phyloP scores from a whole-genome alignment of 1,140 invertebrate species.

The Cryptotermes secundus region DNA sequence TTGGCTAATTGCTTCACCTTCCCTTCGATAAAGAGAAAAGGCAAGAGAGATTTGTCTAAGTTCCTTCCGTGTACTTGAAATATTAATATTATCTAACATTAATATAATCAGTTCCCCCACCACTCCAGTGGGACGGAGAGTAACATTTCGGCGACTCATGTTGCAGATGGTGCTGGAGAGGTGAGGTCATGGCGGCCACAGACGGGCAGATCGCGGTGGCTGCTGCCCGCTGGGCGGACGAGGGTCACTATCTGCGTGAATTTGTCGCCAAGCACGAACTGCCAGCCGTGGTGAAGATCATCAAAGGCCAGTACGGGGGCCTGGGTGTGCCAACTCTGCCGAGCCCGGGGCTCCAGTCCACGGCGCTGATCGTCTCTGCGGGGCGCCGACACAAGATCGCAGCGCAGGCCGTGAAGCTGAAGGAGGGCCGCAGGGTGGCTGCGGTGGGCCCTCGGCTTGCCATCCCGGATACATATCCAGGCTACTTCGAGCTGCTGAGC shows the following conservation, averaged over 20 bases:
- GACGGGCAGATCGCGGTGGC: constrained; percentile 82
- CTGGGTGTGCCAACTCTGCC: constrained; percentile 83
- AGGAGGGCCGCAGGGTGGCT: constrained; percentile 75
- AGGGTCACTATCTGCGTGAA: constrained; percentile 74
- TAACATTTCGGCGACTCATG: not conserved
- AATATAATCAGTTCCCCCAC: too few relatives aligned
- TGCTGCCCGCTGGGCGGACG: constrained; percentile 80
- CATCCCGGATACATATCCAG: constrained; percentile 86
- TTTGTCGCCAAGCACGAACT: constrained; percentile 76
- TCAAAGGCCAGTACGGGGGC: constrained; percentile 88
- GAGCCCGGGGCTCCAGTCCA: constrained; percentile 78
- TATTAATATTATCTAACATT: too few relatives aligned
- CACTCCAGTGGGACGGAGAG: too few relatives aligned
- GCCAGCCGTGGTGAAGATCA: constrained; percentile 84
- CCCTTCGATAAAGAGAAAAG: too few relatives aligned
- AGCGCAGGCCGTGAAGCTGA: constrained; percentile 84
- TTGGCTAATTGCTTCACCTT: too few relatives aligned
- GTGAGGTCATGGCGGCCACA: constrained; percentile 69
- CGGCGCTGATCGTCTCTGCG: constrained; percentile 78
- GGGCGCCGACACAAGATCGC: constrained; percentile 74
- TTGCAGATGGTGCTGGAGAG: constrained; percentile 39
- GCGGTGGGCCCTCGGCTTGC: constrained; percentile 78
- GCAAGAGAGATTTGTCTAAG: too few relatives aligned
- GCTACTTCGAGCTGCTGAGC: constrained; percentile 91
- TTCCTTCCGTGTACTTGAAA: too few relatives aligned